A percentile compares a stretch with the other conserved stretches of the same genome.
phyloP scores from a whole-genome alignment of 1,140 invertebrate species.

The Apis dorsata region DNA sequence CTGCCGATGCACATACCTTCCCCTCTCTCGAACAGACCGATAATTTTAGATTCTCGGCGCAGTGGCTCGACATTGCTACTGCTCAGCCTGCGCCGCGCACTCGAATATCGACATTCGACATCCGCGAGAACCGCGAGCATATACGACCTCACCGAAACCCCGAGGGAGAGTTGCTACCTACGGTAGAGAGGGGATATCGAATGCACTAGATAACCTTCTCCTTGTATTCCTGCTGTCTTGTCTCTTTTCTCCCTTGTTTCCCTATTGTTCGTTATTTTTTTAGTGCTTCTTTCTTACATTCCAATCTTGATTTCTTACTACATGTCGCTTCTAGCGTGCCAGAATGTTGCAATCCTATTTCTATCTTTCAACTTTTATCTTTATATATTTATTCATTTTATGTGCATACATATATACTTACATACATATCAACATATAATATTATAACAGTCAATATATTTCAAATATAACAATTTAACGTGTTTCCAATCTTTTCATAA shows the following conservation, averaged over 20 bases:
- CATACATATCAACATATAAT: too few species aligned
- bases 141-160: conserved; percentile 44
- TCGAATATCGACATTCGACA: conserved; percentile 75
- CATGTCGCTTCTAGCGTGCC: not conserved
- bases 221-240: conserved; percentile 14
- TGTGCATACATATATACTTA: too few species aligned
- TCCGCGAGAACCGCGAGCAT: conserved; percentile 52
- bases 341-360: not conserved
- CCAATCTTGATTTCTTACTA: not conserved
- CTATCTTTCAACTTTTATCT: not conserved
- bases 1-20: conserved; percentile 60
- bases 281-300: not conserved
- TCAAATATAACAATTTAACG: not conserved
- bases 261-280: not conserved
- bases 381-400: not conserved
- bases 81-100: conserved; percentile 76
- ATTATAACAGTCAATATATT: too few species aligned
- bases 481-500: not conserved
- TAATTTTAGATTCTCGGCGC: conserved; percentile 77
- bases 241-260: not conserved
- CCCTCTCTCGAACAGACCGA: conserved; percentile 64
- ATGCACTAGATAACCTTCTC: conserved; percentile 29
- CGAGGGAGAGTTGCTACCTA: conserved; percentile 15
- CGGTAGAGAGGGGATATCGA: conserved; percentile 18
- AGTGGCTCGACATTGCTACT: conserved; percentile 71